Percentiles rank a stretch among this genome's conserved stretches.
phyloP scores from a whole-genome alignment of 2,888 invertebrate genomes.

The Pteria penguin region DNA sequence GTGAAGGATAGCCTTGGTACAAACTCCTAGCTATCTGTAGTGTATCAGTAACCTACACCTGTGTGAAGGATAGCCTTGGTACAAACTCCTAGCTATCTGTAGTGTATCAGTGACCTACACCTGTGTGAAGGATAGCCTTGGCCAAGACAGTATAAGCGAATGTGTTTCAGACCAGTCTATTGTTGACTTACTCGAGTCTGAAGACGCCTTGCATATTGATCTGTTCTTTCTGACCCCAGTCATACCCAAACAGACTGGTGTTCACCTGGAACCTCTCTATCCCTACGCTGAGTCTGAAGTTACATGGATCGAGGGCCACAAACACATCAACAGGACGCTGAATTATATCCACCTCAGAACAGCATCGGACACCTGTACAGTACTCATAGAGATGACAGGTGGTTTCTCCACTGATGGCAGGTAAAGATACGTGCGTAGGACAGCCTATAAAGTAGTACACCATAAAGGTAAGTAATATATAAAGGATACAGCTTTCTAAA shows the following conservation, averaged over 20 bases:
- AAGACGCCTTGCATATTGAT: constrained; percentile 46
- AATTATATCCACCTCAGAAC: constrained; percentile 37
- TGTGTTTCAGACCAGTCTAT: too few relatives aligned
- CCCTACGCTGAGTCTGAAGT: constrained; percentile 40
- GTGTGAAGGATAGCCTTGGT: too few relatives aligned
- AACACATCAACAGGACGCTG: constrained; percentile 36
- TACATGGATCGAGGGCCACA: constrained; percentile 44
- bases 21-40: too few relatives aligned
- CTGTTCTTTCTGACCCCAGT: constrained; percentile 44
- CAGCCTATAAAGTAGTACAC: constrained; percentile 20
- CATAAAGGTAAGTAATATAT: too few relatives aligned
- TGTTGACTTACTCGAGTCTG: constrained; percentile 51
- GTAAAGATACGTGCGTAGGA: background rate
- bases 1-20: too few relatives aligned
- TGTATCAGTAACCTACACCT: too few relatives aligned
- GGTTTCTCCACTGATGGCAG: background rate
- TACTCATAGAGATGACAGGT: constrained; percentile 43
- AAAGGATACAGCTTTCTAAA: too few relatives aligned
- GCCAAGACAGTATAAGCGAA: too few relatives aligned
- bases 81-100: too few relatives aligned
- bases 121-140: too few relatives aligned
- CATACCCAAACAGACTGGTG: constrained; percentile 41
- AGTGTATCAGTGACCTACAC: too few relatives aligned
- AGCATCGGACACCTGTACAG: constrained; percentile 47
- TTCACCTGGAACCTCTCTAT: constrained; percentile 38